Conservation (phyloP, 2,888 invertebrate genomes). For the Amphipoea oculea region DNA sequence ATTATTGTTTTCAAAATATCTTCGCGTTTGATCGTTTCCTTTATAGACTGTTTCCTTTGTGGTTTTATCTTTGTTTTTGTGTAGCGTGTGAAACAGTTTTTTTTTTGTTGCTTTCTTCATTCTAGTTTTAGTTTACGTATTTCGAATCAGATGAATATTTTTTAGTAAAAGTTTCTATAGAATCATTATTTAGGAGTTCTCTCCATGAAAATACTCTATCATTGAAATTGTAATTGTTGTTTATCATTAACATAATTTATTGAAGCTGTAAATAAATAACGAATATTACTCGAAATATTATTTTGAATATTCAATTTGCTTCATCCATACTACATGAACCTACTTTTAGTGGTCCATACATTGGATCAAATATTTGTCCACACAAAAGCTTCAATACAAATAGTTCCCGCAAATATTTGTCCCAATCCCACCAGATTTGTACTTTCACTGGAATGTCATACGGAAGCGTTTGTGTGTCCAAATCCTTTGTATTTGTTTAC, state of each 20-base stretch:
- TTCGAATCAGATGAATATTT: background rate
- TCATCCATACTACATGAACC: conserved; percentile 9
- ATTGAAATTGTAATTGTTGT: background rate
- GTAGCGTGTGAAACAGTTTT: background rate
- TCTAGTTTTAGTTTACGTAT: background rate
- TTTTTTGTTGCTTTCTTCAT: background rate
- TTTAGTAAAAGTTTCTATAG: no score
- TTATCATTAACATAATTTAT: background rate
- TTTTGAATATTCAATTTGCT: background rate
- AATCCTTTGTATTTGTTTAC: conserved; percentile 58
- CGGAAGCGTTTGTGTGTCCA: conserved; percentile 49
- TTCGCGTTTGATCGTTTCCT: background rate
- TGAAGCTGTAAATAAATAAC: background rate
- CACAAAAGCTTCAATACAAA: conserved; percentile 21
- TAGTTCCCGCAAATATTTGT: conserved; percentile 48
- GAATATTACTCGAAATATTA: background rate
- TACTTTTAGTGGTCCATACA: background rate
- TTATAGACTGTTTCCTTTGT: background rate
- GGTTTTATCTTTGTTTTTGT: background rate
- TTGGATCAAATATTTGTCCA: conserved; percentile 35
- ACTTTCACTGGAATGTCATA: conserved; percentile 44
- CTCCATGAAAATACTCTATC: background rate
- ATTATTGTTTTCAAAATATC: conserved; percentile 27
- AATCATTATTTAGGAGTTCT: background rate
- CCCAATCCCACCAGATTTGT: conserved; percentile 44